Percentiles rank a stretch among this genome's conserved stretches.
Conservation (phyloP, 2,113 vertebrate species). For the Megalops atlanticus region DNA sequence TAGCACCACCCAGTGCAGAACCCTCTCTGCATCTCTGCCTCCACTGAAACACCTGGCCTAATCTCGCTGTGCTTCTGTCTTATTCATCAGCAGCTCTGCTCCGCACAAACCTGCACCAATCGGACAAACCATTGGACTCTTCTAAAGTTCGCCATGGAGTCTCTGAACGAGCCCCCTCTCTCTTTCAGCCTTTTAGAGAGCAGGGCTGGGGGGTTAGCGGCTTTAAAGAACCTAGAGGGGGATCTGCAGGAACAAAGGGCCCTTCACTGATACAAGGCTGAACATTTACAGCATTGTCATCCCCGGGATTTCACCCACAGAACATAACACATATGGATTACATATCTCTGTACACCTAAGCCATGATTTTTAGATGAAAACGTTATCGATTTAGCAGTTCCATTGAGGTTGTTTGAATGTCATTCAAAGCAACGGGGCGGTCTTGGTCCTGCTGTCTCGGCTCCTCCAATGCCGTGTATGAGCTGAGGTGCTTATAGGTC, state of each 20-base stretch:
- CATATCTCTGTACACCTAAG: background rate
- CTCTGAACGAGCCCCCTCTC: background rate
- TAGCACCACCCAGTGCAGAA: background rate
- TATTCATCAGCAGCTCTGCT: constrained; percentile 6
- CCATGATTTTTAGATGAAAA: background rate
- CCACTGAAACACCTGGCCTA: constrained; percentile 14
- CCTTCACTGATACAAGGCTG: background rate
- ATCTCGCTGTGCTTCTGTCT: constrained; percentile 15
- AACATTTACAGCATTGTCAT: too few species aligned
- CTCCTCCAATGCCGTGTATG: too few species aligned
- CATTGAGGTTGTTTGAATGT: background rate
- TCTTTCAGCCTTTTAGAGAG: background rate
- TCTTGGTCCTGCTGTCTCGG: too few species aligned
- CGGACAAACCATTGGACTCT: constrained; percentile 16
- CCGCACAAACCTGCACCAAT: background rate
- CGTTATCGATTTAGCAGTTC: background rate
- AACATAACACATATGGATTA: background rate
- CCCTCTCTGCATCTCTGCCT: background rate
- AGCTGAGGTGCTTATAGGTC: constrained; percentile 9
- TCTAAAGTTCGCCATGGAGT: background rate
- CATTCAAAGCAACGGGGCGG: background rate
- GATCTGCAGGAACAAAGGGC: background rate
- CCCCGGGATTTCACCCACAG: background rate
- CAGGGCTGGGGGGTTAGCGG: too few species aligned
- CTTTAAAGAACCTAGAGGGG: too few species aligned